These are phyloP conservation scores for Nibea coibor DNA, from an alignment of 2,113 vertebrate genomes.

Conservation along the genomic window DNA sequence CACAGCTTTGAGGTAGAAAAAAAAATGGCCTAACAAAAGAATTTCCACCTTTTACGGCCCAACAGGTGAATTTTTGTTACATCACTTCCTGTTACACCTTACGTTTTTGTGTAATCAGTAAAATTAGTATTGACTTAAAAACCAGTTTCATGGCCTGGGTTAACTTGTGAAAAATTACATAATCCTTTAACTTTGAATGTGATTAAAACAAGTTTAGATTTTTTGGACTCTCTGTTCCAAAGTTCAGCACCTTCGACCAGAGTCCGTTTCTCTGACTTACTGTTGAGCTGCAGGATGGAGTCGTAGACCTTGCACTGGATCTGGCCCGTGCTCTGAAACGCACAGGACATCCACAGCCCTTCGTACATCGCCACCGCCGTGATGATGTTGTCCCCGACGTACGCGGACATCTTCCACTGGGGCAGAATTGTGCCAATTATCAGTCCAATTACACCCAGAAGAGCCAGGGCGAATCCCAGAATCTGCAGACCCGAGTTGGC, in stretches of 20 bases:
- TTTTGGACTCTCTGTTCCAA: not conserved
- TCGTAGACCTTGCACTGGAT: conserved; percentile 92
- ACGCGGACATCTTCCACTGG: conserved; percentile 91
- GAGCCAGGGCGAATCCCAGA: conserved; percentile 87
- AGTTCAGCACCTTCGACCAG: not conserved
- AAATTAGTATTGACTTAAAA: not conserved
- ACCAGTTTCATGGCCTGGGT: not conserved
- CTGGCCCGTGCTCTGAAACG: conserved; percentile 87
- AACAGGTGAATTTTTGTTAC: conserved; percentile 26
- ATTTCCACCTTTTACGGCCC: not conserved
- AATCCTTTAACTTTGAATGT: not conserved
- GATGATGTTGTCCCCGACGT: conserved; percentile 90
- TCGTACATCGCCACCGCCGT: conserved; percentile 90
- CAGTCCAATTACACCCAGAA: conserved; percentile 86
- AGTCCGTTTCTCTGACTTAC: conserved; percentile 68
- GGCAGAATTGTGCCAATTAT: conserved; percentile 88
- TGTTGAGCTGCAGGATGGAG: conserved; percentile 87
- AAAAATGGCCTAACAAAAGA: not conserved
- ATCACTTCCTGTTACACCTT: not conserved
- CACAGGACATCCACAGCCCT: conserved; percentile 92
- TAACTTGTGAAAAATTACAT: not conserved
- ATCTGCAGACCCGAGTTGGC: conserved; percentile 90
- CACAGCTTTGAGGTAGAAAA: not conserved
- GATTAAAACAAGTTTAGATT: not conserved
- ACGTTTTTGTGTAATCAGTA: not conserved